Evolutionary conservation across 2,888 invertebrate genomes (phyloP), one percentile per base, ranked within the genome.

Genomic region (Stictocephala bisonia): DNA sequence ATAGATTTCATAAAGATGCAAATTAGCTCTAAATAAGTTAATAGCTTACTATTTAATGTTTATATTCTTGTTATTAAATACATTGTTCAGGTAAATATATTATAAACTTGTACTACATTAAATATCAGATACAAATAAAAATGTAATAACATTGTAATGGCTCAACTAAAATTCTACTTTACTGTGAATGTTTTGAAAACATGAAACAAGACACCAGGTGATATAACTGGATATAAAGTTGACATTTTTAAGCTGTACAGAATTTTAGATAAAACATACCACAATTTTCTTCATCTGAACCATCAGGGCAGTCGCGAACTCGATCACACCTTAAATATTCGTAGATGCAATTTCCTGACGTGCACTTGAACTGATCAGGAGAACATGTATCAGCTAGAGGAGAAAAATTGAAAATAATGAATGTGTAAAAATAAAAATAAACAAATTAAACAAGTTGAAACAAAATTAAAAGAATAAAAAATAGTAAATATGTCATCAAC

Each of bases 271-370:
- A 35, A 35, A 51, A 51, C 51, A 4, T 51, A 22, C 22, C 20
- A 64, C 88, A 88, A 78, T 84, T 84, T 71, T 80, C 83, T 80
- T 90, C 89, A 80, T 90, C 89, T 79, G 88, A 88, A 35, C 86
- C 86, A 80, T 88, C 84, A 58, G 83, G 82, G 81, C 89, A 89
- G 77, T 89, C 87, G 27, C 79, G 74, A 48, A 82, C 78, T 20
- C 85, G 84, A 79, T 89, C 84, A 81, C 89, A 89, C 68, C 85
- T 83, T 77, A 84, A 84, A 66, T 82, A 82, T 69, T 86, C 82
- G 75, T 81, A 83, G 76, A 91, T 88, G 84, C 91, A 91, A 75
- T 85, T 83, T n/a, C 89, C 88, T 81, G 89, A 88, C 72, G 84
- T 85, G 82, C 91, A 92, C 74, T 85, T 85, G 83, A 89, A 91